Evolutionary conservation across 2,113 vertebrate species (phyloP).

Genomic region (Pristiophorus japonicus): DNA sequence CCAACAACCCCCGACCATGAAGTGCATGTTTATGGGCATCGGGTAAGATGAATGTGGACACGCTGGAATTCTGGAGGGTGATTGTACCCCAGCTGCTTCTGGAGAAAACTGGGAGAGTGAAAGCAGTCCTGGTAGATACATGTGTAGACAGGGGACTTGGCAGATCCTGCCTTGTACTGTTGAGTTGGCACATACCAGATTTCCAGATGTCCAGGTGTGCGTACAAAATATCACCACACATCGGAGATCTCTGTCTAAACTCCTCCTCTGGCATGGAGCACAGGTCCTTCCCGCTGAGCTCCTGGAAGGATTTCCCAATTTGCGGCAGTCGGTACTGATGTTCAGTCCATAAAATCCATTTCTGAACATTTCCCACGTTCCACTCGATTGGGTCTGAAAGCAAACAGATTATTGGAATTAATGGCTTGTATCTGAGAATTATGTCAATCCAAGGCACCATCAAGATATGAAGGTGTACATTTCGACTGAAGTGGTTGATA

Average conservation of each 20-base stretch:
- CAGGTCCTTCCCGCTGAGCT: conserved; percentile 80
- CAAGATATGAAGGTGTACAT: too few species aligned
- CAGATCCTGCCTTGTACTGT: background rate
- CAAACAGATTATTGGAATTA: background rate
- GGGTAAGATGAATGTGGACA: background rate
- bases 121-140: background rate
- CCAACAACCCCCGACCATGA: background rate
- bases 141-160: accelerated
- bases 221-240: conserved; percentile 80
- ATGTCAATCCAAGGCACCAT: background rate
- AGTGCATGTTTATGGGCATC: too few species aligned
- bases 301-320: conserved; percentile 83
- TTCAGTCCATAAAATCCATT: conserved; percentile 95
- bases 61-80: background rate
- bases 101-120: accelerated
- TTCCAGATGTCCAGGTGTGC: conserved; percentile 99
- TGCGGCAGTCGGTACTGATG: conserved; percentile 88
- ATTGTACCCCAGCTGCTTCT: background rate
- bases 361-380: conserved; percentile 84
- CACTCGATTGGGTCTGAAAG: conserved; percentile 78
- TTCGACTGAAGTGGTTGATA: too few species aligned
- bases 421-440: background rate
- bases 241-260: conserved; percentile 77
- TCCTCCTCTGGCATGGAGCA: conserved; percentile 88
- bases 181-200: conserved; percentile 63